Evolutionary conservation across 2,888 invertebrate genomes (phyloP).

Genomic region (Drosophila monieri): DNA sequence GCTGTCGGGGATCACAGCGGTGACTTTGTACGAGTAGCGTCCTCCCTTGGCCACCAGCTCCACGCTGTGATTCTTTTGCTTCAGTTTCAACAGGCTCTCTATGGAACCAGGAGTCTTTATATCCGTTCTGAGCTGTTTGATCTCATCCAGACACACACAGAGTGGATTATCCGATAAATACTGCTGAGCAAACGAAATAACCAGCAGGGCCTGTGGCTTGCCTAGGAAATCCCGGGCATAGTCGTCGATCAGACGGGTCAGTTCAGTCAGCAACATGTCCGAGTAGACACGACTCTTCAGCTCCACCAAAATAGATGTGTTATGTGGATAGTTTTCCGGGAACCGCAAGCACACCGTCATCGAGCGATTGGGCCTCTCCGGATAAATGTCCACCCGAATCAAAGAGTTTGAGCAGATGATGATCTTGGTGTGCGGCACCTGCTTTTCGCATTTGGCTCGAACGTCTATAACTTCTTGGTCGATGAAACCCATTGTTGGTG

Average conservation of each 20-base stretch:
- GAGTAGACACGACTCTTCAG: slow-evolving; percentile 89
- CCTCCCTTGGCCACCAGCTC: slow-evolving; percentile 86
- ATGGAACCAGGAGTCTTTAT: slow-evolving; percentile 71
- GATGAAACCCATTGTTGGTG: slow-evolving; percentile 86
- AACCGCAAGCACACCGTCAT: slow-evolving; percentile 88
- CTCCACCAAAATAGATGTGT: slow-evolving; percentile 86
- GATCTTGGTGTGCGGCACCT: slow-evolving; percentile 87
- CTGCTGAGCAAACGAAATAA: slow-evolving; percentile 86
- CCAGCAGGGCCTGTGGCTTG: slow-evolving; percentile 86
- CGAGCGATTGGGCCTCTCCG: slow-evolving; percentile 85
- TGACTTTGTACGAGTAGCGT: slow-evolving; percentile 87
- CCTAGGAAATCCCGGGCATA: slow-evolving; percentile 86
- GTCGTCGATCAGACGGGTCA: slow-evolving; percentile 86
- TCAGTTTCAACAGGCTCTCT: slow-evolving; percentile 87
- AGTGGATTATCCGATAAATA: slow-evolving; percentile 88
- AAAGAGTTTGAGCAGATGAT: slow-evolving; percentile 88
- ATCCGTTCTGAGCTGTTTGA: slow-evolving; percentile 86
- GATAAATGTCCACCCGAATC: slow-evolving; percentile 88
- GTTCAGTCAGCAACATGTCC: slow-evolving; percentile 86
- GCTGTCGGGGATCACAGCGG: slow-evolving; percentile 86
- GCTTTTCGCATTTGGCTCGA: slow-evolving; percentile 86
- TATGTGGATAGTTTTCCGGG: slow-evolving; percentile 86
- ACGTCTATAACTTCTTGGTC: slow-evolving; percentile 88
- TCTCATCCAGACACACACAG: slow-evolving; percentile 90
- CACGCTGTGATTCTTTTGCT: slow-evolving; percentile 87